Base-by-base conservation (phyloP, 2,797 vertebrate genomes). In the Monodelphis domestica region DNA sequence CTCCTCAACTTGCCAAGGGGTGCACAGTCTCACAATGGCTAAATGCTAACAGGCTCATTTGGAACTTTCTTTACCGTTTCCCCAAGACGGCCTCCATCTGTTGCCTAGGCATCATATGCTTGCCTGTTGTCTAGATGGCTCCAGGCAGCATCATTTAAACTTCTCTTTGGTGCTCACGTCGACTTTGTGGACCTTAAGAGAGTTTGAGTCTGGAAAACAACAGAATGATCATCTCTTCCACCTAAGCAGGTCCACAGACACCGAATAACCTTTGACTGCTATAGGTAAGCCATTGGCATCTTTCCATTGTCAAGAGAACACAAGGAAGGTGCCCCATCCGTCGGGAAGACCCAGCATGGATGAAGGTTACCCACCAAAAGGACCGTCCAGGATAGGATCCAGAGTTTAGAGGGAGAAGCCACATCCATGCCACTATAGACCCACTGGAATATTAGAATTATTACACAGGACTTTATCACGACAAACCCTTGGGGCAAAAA, bases 1-100 rank as follows among this genome's bases (percentile, higher is more conserved):
- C 88, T 63, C 54, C 90, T 55, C 33, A n/a, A 45, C 53, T 89
- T 10, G 24, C 54, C 50, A 45, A 55, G 5, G 54, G 57, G 33
- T 54, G 56, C n/a, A 51, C 0, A 57, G 56, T 91, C 87, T 90
- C 55, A 89, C 55, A 57, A 63, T 14, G 55, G 95, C 70, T 88
- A 54, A 5, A 88, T 59, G 89, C 53, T 87, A 91, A 92, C 21
- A 93, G 90, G 33, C 53, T 93, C 78, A 91, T 84, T 91, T 91
- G 54, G 21, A 84, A 84, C 92, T 95, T 91, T 30, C 88, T 91
- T 89, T 94, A 88, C 91, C 93, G 95, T 54, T 91, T 90, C 92
- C 53, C 87, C 91, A 29, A 56, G 28, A 95, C 87, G 45, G 29
- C 90, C 89, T 55, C 89, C 50, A 15, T 93, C 78, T 94, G 59